phyloP scores from a whole-genome alignment of 2,113 vertebrate genomes.

The Motacilla tschutschensis region DNA sequence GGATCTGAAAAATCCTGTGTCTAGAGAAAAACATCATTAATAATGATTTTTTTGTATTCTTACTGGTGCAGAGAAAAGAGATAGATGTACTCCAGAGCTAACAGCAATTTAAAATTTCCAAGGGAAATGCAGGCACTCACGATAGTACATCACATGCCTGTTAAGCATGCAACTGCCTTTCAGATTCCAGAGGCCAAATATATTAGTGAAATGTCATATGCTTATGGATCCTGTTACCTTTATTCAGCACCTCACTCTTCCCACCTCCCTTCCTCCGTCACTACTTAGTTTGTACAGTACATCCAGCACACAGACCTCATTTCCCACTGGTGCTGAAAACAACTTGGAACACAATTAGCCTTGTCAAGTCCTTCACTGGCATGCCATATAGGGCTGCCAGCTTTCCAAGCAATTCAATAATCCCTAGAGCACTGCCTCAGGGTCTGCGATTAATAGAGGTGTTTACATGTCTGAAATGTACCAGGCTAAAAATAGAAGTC shows the following conservation, averaged over 20 bases:
- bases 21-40: background rate
- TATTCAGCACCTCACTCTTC: background rate
- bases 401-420: constrained; percentile 46
- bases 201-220: constrained; percentile 42
- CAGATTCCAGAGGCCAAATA: constrained; percentile 41
- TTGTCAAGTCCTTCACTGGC: constrained; percentile 34
- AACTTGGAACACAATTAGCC: constrained; percentile 52
- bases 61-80: background rate
- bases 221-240: constrained; percentile 41
- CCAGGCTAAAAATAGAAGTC: constrained; percentile 53
- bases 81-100: background rate
- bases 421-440: constrained; percentile 44
- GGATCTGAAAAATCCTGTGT: background rate
- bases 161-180: constrained; percentile 9
- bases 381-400: constrained; percentile 47
- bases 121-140: background rate
- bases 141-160: background rate
- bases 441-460: constrained; percentile 47
- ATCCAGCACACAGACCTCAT: constrained; percentile 20
- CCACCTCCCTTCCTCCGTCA: constrained; percentile 29
- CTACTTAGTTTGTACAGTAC: constrained; percentile 28
- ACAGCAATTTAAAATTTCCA: background rate
- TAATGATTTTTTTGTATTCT: background rate
- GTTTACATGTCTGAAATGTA: constrained; percentile 62
- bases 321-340: constrained; percentile 52